Evolutionary conservation across 2,888 invertebrate genomes (phyloP), one percentile per base, ranked within the genome.

Genomic region (Oligia fasciuncula): DNA sequence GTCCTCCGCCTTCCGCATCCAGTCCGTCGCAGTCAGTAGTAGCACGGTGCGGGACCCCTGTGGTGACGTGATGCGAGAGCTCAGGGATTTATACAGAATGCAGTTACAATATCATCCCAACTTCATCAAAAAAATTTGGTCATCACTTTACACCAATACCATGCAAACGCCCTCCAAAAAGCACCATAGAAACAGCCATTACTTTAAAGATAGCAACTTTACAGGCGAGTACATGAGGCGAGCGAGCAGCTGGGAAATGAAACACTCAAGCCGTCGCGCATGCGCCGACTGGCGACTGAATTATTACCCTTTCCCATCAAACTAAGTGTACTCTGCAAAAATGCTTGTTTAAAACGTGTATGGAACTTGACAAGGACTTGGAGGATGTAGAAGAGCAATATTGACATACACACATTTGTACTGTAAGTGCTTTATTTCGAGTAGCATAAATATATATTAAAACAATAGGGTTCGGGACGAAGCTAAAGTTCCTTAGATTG

Each of bases 291-390:
- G 63, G 57, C 51, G 86, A 70, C 86, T 86, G 84, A 89, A 88
- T 89, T 86, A 89, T 88, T 86, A 81, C 86, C 75, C 49, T 73
- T 73, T 70, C 78, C 84, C 82, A 86, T 89, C 88, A 88, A 88
- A 88, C 84, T 84, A 88, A 89, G 86, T 88, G 84, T 85, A 76
- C 84, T 84, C 74, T 54, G 68, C 76, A 87, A 79, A 87, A 87
- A 88, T 85, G 80, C 73, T 84, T 87, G 89, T 88, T 88, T 63
- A 77, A 82, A 80, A 49, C 62, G 70, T 77, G 60, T 72, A 66
- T 71, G 83, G 57, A 74, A 77, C 73, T 68, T 49, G 57, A 40
- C 40, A 60, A 35, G 0, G 23, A 51, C 60, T 66, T 49, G 29
- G 8, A 71, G 60, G 14, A 51, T 23, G n/a, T 49, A n/a, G 54